These are phyloP conservation scores for Atrichornis clamosus DNA, from an alignment of 2,113 vertebrate species.

Conservation along the genomic window DNA sequence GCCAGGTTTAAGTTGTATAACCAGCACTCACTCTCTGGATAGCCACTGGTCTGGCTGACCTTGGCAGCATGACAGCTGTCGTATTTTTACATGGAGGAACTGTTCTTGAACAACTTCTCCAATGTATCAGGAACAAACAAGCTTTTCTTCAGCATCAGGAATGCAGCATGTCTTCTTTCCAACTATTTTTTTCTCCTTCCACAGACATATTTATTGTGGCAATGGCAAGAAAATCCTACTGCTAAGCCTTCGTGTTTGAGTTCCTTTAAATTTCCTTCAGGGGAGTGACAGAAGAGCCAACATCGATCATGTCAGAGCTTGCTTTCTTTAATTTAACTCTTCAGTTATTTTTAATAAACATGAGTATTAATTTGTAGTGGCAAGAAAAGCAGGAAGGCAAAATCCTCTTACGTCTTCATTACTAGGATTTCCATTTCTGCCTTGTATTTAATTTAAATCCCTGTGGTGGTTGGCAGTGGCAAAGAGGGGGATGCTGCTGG, in stretches of 20 bases:
- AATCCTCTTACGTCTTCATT: neutral
- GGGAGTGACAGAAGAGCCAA: neutral
- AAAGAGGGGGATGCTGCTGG: neutral
- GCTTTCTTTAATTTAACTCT: slow-evolving; percentile 41
- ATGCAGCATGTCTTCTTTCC: slow-evolving; percentile 65
- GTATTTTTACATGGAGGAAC: slow-evolving; percentile 70
- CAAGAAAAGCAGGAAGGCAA: neutral
- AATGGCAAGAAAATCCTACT: slow-evolving; percentile 11
- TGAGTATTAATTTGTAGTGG: neutral
- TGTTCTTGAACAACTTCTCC: slow-evolving; percentile 62
- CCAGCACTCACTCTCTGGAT: neutral
- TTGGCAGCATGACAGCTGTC: slow-evolving; percentile 56
- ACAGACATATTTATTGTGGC: slow-evolving; percentile 59
- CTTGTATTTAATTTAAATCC: neutral
- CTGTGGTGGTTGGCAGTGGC: neutral
- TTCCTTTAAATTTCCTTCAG: slow-evolving; percentile 31
- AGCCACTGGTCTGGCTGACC: slow-evolving; percentile 38
- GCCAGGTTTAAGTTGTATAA: slow-evolving; percentile 13
- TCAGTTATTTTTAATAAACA: slow-evolving; percentile 20
- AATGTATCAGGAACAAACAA: slow-evolving; percentile 60
- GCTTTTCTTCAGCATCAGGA: slow-evolving; percentile 65
- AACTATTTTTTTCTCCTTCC: slow-evolving; percentile 47
- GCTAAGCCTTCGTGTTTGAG: neutral
- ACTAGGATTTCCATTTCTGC: neutral
- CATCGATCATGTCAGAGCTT: slow-evolving; percentile 4